phyloP scores from a whole-genome alignment of 2,113 vertebrate genomes.

The Orcinus orca region DNA sequence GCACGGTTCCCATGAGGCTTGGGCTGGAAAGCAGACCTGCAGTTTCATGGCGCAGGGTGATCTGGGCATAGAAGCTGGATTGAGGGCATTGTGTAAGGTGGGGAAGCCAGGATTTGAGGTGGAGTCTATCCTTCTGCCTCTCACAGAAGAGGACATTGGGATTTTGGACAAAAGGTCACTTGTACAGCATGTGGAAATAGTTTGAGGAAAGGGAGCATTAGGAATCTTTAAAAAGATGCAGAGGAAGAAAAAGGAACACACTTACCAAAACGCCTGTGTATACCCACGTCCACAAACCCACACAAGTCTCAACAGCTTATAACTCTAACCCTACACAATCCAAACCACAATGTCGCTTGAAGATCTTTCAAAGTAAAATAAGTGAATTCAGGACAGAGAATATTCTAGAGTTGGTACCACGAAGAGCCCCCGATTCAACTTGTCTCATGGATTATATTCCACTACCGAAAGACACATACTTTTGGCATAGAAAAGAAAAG shows the following conservation, averaged over 20 bases:
- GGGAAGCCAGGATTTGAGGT: too few species aligned
- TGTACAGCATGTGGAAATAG: not conserved
- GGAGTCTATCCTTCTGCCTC: not conserved
- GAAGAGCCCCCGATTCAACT: not conserved
- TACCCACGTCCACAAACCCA: accelerated
- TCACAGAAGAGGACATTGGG: not conserved
- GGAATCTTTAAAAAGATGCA: not conserved
- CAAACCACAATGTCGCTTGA: accelerated
- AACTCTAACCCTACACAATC: too few species aligned
- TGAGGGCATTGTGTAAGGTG: accelerated
- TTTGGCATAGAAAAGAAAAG: not conserved
- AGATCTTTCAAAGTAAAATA: too few species aligned
- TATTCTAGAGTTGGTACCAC: accelerated
- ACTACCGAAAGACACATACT: not conserved
- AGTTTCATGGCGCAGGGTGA: accelerated
- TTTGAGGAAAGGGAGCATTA: not conserved
- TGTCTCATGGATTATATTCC: not conserved
- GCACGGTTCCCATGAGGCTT: accelerated
- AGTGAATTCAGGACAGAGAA: not conserved
- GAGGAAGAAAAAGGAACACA: not conserved
- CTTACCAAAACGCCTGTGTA: not conserved
- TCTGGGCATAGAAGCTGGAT: accelerated
- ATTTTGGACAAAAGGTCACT: not conserved
- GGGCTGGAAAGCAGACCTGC: not conserved
- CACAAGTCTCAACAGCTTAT: accelerated